Evolutionary conservation across 37 sponge, comb jelly and placozoan species (phyloP).

Genomic region (Crambe crambe): DNA sequence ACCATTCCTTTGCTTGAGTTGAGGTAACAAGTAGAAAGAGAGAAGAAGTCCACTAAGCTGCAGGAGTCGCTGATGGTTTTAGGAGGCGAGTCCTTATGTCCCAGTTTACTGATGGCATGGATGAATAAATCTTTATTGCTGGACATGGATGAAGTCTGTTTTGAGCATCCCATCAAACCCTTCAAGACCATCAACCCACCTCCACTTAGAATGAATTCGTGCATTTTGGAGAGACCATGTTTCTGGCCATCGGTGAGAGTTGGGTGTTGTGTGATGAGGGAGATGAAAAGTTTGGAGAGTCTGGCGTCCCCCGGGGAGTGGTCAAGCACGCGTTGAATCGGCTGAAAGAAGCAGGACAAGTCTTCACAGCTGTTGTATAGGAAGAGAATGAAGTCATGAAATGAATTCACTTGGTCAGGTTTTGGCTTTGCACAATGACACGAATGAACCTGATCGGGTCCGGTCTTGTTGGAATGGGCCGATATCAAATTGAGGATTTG

Average conservation of each 20-base stretch:
- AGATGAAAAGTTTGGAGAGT: constrained; percentile 35
- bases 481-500: constrained; percentile 20
- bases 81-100: constrained; percentile 15
- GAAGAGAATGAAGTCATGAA: constrained; percentile 20
- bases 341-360: constrained; percentile 37
- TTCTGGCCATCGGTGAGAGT: neutral
- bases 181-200: constrained; percentile 46
- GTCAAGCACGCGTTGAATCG: constrained; percentile 21
- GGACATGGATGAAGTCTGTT: neutral
- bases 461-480: neutral
- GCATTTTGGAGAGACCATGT: neutral
- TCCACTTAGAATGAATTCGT: constrained; percentile 31
- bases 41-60: constrained; percentile 42
- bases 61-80: constrained; percentile 28
- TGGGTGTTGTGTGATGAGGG: constrained; percentile 6
- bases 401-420: neutral
- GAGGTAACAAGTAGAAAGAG: neutral
- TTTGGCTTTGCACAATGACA: too few species aligned
- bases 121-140: neutral
- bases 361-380: constrained; percentile 33
- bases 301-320: neutral
- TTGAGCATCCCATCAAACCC: constrained; percentile 18
- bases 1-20: constrained; percentile 12
- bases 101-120: constrained; percentile 27
- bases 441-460: neutral